These are phyloP conservation scores for Euplexia lucipara DNA, from an alignment of 2,888 invertebrate species.

Conservation along the genomic window DNA sequence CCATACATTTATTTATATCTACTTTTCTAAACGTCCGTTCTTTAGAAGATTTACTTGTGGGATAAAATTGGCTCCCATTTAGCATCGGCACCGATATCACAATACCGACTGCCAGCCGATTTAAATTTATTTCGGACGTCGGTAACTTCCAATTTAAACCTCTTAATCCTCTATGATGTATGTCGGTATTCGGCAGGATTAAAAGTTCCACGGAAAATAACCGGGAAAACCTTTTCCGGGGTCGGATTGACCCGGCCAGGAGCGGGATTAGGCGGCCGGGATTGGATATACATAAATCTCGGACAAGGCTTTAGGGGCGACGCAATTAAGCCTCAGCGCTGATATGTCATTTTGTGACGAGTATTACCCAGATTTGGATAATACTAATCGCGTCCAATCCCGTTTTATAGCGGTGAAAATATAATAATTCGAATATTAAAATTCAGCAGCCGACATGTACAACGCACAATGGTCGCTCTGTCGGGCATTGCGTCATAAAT, in stretches of 20 bases:
- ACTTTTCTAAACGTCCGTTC: constrained; percentile 76
- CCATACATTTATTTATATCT: constrained; percentile 63
- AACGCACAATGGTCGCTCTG: constrained; percentile 84
- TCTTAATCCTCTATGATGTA: constrained; percentile 91
- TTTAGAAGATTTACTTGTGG: constrained; percentile 84
- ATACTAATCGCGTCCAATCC: constrained; percentile 80
- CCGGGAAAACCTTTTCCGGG: constrained; percentile 91
- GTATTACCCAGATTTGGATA: constrained; percentile 69
- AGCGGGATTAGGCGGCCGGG: constrained; percentile 89
- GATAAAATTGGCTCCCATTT: constrained; percentile 88
- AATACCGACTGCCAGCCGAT: constrained; percentile 90
- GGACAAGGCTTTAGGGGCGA: constrained; percentile 87
- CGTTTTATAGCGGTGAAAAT: constrained; percentile 72
- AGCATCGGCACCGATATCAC: constrained; percentile 89
- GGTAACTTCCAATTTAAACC: constrained; percentile 92
- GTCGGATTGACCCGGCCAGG: constrained; percentile 89
- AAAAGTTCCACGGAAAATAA: constrained; percentile 91
- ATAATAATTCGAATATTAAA: constrained; percentile 88
- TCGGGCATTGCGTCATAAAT: constrained; percentile 87
- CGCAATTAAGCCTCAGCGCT: constrained; percentile 88
- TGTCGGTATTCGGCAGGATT: constrained; percentile 91
- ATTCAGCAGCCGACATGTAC: constrained; percentile 84
- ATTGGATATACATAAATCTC: constrained; percentile 91
- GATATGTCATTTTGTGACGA: constrained; percentile 89
- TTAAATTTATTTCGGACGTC: constrained; percentile 91